Conservation (phyloP, 1,140 invertebrate species). For the Pachypeltis micranthus region DNA sequence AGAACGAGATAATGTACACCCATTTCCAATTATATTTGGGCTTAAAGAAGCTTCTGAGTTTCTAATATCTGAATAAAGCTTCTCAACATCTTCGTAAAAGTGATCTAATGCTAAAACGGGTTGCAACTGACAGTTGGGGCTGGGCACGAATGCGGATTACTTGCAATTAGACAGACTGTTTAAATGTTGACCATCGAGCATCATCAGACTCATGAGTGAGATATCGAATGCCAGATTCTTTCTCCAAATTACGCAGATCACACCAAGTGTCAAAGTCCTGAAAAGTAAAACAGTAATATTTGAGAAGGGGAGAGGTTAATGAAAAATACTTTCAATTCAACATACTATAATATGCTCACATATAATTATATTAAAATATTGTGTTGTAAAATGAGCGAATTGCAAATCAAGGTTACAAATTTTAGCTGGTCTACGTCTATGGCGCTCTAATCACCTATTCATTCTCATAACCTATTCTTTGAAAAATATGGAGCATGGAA, state of each 20-base stretch:
- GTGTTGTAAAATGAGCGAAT: too few relatives aligned
- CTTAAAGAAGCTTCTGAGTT: neutral
- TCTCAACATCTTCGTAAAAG: neutral
- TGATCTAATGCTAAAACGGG: neutral
- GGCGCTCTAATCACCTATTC: too few relatives aligned
- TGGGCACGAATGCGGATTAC: neutral
- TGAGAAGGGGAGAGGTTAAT: too few relatives aligned
- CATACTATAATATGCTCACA: too few relatives aligned
- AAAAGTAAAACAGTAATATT: too few relatives aligned
- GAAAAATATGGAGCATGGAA: too few relatives aligned
- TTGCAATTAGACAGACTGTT: neutral
- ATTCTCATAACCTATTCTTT: too few relatives aligned
- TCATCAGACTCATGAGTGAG: conserved; percentile 95
- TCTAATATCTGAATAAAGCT: neutral
- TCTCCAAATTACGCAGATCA: conserved; percentile 81
- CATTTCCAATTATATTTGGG: neutral
- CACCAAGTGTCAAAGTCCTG: conserved; percentile 93
- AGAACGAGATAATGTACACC: neutral
- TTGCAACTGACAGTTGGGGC: neutral
- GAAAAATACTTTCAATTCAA: too few relatives aligned
- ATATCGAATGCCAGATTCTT: conserved; percentile 69
- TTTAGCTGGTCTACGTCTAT: too few relatives aligned
- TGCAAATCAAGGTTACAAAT: too few relatives aligned
- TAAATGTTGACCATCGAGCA: conserved; percentile 59
- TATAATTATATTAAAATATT: too few relatives aligned